A percentile compares a stretch with the other conserved stretches of the same genome.
These are phyloP conservation scores for Peromyscus eremicus DNA, from an alignment of 2,797 vertebrate species.

Conservation along the genomic window DNA sequence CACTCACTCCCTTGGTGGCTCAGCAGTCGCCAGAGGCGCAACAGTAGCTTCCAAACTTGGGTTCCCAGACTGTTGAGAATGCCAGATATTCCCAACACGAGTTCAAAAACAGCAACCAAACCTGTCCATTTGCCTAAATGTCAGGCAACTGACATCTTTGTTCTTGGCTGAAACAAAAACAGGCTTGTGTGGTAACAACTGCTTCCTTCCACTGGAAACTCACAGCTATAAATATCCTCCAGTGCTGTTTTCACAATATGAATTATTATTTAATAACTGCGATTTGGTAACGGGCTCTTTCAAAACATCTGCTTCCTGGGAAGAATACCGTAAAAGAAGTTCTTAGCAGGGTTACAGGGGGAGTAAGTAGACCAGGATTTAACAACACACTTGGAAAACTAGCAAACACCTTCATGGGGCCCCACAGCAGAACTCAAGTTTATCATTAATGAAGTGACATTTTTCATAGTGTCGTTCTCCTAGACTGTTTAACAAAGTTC, in stretches of 20 bases:
- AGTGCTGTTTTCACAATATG: conserved; percentile 68
- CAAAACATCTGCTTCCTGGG: conserved; percentile 59
- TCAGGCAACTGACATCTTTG: not conserved
- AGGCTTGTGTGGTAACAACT: conserved; percentile 41
- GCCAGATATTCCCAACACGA: not conserved
- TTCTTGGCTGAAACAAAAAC: conserved; percentile 61
- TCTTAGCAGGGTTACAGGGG: not conserved
- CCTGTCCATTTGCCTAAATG: conserved; percentile 5
- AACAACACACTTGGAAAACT: conserved; percentile 7
- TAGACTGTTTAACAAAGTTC: conserved; percentile 65
- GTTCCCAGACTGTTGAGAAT: not conserved
- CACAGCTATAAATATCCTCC: conserved; percentile 39
- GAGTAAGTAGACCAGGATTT: not conserved
- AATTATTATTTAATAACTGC: conserved; percentile 60
- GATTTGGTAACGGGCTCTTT: conserved; percentile 65
- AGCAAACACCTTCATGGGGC: not conserved
- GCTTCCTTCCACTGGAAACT: conserved; percentile 46
- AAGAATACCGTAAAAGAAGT: not conserved
- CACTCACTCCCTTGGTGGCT: not conserved
- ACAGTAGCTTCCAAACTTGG: not conserved
- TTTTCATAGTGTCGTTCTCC: conserved; percentile 41
- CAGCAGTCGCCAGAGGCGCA: not conserved
- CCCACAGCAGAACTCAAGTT: conserved; percentile 44
- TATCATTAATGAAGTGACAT: conserved; percentile 65
- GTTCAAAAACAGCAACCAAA: conserved; percentile 44